phyloP scores from a whole-genome alignment of 2,888 invertebrate genomes.

The Nomada fucata region DNA sequence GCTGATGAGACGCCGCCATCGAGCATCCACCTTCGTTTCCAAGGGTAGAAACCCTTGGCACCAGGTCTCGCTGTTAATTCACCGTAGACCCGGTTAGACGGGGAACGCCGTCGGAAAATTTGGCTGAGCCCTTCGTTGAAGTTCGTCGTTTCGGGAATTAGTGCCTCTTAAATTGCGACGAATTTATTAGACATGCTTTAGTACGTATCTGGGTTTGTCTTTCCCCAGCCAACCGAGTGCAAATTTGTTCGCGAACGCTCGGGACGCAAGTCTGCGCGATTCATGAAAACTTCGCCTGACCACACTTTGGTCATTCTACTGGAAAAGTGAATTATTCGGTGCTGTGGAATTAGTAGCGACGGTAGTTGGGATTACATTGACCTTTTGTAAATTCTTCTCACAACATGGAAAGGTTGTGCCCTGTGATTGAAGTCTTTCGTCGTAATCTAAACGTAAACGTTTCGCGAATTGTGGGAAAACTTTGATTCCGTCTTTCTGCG shows the following conservation, averaged over 20 bases:
- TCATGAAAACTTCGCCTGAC: not conserved
- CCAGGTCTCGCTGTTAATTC: conserved; percentile 30
- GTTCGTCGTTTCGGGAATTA: conserved; percentile 15
- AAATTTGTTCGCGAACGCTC: not conserved
- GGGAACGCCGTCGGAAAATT: conserved; percentile 37
- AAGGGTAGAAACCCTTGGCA: too few species aligned
- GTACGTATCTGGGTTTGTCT: not conserved
- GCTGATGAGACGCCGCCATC: conserved; percentile 37
- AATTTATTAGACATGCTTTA: conserved; percentile 2
- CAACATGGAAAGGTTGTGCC: too few species aligned
- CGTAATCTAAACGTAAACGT: too few species aligned
- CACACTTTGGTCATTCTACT: not conserved
- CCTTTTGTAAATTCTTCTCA: not conserved
- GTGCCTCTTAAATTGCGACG: conserved; percentile 29
- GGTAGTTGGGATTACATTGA: not conserved
- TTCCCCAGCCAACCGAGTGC: not conserved
- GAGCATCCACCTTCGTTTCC: not conserved
- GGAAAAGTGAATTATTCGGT: not conserved
- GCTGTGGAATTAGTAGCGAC: too few species aligned
- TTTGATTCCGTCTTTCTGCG: too few species aligned
- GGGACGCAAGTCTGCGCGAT: not conserved
- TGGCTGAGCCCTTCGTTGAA: not conserved
- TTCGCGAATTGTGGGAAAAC: too few species aligned
- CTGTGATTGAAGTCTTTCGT: too few species aligned
- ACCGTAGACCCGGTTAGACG: not conserved